Base-by-base conservation (phyloP, 2,888 invertebrate species). In the Drosophila antonietae region DNA sequence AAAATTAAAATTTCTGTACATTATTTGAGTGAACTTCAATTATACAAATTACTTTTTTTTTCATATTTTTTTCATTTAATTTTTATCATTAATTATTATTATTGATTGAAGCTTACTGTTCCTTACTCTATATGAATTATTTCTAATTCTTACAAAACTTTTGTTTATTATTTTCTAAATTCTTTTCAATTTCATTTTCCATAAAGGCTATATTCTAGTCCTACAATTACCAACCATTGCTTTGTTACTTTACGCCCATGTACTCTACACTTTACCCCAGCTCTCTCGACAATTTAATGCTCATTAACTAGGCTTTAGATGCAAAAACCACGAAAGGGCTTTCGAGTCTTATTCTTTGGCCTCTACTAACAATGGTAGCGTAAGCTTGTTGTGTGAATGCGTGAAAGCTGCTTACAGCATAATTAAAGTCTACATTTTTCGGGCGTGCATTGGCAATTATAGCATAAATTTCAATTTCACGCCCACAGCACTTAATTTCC, bases 401-500 rank as follows among this genome's bases (percentile, higher is more conserved):
- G 28, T 28, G 8, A 63, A 63, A 51, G 64, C 64, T 28, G 64
- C 64, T 64, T 64, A 43, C 35, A 63, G 10, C 43, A 64, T 64
- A 70, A 75, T 67, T 59, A 62, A 64, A 65, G 62, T 72, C 68
- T 64, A 53, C 68, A 39, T 64, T 72, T 57, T 52, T 33, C 12
- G 31, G 53, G 43, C 59, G 39, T 33, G 28, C 60, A 43, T 28
- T 69, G 64, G 70, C 75, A 83, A 83, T 83, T 88, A 85, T 70
- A 80, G 85, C 75, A 82, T 75, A 78, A 75, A 80, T 83, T 85
- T 88, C 68, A 78, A 88, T 88, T 85, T 88, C 83, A 88, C 88
- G 85, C 73, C 49, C 84, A 55, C 51, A 51, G 57, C 51, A 8
- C 41, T 51, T 44, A 35, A 12, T 39, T 41, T 20, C 47, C 33